Base-by-base conservation (phyloP, 2,888 invertebrate genomes). In the Thecophora atra region DNA sequence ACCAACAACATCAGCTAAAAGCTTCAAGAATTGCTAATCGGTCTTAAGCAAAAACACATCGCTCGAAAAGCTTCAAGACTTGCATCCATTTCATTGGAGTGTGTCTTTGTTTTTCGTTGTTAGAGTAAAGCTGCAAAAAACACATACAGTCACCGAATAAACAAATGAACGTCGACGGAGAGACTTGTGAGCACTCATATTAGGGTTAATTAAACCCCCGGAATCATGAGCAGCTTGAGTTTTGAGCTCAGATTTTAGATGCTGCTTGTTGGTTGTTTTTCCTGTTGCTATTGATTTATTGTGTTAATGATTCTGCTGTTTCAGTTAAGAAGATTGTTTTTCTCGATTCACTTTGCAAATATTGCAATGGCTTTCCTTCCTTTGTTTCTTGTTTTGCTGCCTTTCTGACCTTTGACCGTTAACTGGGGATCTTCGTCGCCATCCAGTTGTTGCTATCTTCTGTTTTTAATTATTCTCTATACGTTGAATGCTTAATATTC, bases 121-220 rank as follows among this genome's bases (percentile, higher is more conserved):
- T n/a, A 15, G 24, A 11, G 24, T 21, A 3, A 21, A 11, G 24
- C 21, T 1, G 19, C 1, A 1, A 19, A 54, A 11, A 19, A 54
- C 52, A 52, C 54, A 54, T 8, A 54, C 54, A 21, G 21, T 7
- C 21, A 21, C 21, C 30, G 30, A 37, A n/a, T 21, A 54, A 54
- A 21, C 24, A 24, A 19, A 54, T 24, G 19, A 13, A 54, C 58
- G 15, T 4, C 7, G 2, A 58, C 28, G 8, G 13, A 28, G 24
- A 58, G 15, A 2, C n/a, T 11, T 13, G 24, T 5, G 54, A n/a
- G 54, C 21, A 28, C 17, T 8, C 5, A 24, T 58, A 21, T 58
- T 58, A 58, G 28, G 24, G 58, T 28, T 58, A 58, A 58, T 28
- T 58, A 7, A 26, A 58, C 24, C 58, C 58, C 58, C 24, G 26